phyloP scores from a whole-genome alignment of 2,113 vertebrate genomes.

The Thomomys bottae region DNA sequence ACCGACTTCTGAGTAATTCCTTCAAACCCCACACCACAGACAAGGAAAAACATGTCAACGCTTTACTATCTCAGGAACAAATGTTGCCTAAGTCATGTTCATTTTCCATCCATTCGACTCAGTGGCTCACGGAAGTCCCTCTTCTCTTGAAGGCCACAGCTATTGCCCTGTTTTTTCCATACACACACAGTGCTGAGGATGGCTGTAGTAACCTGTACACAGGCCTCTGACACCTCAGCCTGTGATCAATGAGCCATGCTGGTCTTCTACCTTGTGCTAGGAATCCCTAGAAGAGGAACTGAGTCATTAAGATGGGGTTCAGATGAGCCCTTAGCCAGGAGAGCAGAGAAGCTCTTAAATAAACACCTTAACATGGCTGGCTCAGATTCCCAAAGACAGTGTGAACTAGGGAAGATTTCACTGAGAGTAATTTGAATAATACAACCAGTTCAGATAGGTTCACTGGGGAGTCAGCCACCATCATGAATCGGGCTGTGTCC shows the following conservation, averaged over 20 bases:
- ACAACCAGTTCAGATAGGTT: neutral
- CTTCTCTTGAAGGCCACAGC: neutral
- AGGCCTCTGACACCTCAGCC: neutral
- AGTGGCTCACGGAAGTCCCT: neutral
- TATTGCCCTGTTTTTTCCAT: neutral
- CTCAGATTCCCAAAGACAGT: neutral
- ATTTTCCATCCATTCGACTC: neutral
- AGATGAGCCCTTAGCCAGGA: neutral
- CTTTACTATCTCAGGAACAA: neutral
- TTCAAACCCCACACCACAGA: neutral
- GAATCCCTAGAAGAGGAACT: neutral
- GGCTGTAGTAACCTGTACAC: neutral
- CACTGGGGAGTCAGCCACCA: accelerated
- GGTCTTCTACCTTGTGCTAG: neutral
- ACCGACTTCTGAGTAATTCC: neutral
- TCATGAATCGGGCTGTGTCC: accelerated
- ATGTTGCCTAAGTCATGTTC: accelerated
- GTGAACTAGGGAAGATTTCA: accelerated
- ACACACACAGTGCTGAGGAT: neutral
- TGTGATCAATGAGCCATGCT: accelerated
- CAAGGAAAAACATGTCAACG: neutral
- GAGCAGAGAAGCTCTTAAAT: neutral
- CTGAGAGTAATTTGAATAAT: neutral
- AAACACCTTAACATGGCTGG: neutral
- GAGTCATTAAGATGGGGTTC: neutral